Evolutionary conservation across 2,797 vertebrate species (phyloP).

Genomic region (Myiotriccus ornatus): DNA sequence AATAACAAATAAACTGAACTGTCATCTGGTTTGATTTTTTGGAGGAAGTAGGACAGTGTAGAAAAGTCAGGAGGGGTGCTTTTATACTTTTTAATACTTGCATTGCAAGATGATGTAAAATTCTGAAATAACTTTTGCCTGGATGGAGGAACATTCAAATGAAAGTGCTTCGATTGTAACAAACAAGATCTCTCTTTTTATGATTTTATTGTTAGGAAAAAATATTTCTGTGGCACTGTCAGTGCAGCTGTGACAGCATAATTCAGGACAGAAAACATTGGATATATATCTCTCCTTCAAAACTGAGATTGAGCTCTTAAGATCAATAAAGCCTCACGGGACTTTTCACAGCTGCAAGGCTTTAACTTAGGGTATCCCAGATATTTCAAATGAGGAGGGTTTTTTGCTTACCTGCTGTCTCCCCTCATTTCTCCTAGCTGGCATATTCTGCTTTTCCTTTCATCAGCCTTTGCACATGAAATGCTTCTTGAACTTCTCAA

Average conservation of each 20-base stretch:
- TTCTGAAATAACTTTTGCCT: slow-evolving; percentile 22
- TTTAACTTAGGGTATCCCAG: neutral
- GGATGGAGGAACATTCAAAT: neutral
- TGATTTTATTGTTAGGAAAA: neutral
- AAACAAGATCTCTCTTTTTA: neutral
- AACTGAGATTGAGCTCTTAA: neutral
- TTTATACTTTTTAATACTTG: neutral
- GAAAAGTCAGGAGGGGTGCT: slow-evolving; percentile 1
- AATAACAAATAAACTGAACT: neutral
- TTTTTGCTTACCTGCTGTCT: neutral
- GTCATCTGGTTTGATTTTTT: slow-evolving; percentile 50
- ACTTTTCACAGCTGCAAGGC: neutral
- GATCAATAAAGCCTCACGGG: neutral
- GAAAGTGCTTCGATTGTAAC: neutral
- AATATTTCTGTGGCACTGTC: neutral
- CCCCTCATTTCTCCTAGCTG: neutral
- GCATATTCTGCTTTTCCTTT: neutral
- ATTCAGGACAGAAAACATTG: neutral
- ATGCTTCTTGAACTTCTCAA: neutral
- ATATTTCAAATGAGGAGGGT: neutral
- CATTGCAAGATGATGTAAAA: neutral
- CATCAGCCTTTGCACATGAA: neutral
- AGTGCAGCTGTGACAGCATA: neutral
- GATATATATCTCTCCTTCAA: neutral
- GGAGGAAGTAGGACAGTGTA: neutral